Percentiles rank a stretch among this genome's conserved stretches.
These are phyloP conservation scores for Pantelozetes paolii DNA, from an alignment of 2,888 invertebrate species.

Conservation along the genomic window DNA sequence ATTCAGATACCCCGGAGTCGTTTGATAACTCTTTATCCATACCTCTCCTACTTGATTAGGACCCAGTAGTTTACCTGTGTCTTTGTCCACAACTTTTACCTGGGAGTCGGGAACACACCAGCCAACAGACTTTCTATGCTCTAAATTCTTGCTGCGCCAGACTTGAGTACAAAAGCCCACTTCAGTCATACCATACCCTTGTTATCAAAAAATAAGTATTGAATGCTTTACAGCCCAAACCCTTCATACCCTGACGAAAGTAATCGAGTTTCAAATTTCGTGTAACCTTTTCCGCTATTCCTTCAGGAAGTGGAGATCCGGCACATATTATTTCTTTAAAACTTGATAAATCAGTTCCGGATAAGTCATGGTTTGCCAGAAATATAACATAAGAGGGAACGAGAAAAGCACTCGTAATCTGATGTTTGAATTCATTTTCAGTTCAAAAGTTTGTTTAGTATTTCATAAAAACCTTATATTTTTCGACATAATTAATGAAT, in stretches of 20 bases:
- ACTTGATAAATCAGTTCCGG: neutral
- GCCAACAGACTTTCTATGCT: neutral
- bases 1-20: constrained; percentile 25
- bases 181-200: constrained; percentile 32
- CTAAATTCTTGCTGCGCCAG: neutral
- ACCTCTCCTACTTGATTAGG: constrained; percentile 26
- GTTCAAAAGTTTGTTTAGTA: neutral
- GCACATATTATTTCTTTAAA: constrained; percentile 24
- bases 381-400: constrained; percentile 25
- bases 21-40: constrained; percentile 3
- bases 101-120: constrained; percentile 20
- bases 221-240: neutral
- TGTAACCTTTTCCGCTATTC: constrained; percentile 12
- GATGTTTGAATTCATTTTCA: neutral
- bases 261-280: constrained; percentile 13
- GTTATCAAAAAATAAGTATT: neutral
- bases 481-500: constrained; percentile 31
- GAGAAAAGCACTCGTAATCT: constrained; percentile 33
- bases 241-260: constrained; percentile 30
- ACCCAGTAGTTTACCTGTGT: neutral
- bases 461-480: constrained; percentile 22
- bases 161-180: constrained; percentile 23
- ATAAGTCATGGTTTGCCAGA: constrained; percentile 5
- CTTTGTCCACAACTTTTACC: constrained; percentile 12
- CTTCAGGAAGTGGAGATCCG: constrained; percentile 15